Conservation (phyloP, 2,113 vertebrate genomes). For the Pomatorhinus ruficollis region DNA sequence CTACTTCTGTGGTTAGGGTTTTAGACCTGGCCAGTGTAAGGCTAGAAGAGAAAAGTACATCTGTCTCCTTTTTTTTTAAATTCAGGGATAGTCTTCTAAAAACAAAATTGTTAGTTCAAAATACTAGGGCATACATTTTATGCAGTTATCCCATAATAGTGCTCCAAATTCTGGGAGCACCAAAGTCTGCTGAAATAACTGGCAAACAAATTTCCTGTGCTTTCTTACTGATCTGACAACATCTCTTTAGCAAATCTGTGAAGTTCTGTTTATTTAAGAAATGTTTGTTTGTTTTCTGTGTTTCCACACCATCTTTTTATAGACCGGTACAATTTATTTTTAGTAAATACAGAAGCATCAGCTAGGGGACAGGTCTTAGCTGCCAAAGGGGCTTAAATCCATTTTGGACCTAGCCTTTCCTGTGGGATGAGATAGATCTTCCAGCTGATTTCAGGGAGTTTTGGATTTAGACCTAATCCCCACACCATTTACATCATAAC, state of each 20-base stretch:
- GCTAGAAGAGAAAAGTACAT: slow-evolving; percentile 84
- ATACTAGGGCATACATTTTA: slow-evolving; percentile 49
- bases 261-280: slow-evolving; percentile 3
- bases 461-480: neutral
- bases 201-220: neutral
- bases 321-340: neutral
- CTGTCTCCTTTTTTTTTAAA: slow-evolving; percentile 83
- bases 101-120: slow-evolving; percentile 60
- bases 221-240: neutral
- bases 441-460: neutral
- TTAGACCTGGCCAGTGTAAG: slow-evolving; percentile 84
- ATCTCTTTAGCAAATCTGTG: neutral
- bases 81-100: slow-evolving; percentile 75
- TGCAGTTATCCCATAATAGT: neutral
- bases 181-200: neutral
- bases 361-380: neutral
- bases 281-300: neutral
- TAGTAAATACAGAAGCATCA: neutral
- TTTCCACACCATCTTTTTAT: neutral
- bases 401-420: neutral
- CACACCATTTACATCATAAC: neutral
- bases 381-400: neutral
- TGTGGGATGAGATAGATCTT: neutral
- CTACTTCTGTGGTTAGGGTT: slow-evolving; percentile 78
- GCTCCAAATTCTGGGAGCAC: neutral